These are phyloP conservation scores for Tupaia tana DNA, from an alignment of 2,113 vertebrate species.

Conservation along the genomic window DNA sequence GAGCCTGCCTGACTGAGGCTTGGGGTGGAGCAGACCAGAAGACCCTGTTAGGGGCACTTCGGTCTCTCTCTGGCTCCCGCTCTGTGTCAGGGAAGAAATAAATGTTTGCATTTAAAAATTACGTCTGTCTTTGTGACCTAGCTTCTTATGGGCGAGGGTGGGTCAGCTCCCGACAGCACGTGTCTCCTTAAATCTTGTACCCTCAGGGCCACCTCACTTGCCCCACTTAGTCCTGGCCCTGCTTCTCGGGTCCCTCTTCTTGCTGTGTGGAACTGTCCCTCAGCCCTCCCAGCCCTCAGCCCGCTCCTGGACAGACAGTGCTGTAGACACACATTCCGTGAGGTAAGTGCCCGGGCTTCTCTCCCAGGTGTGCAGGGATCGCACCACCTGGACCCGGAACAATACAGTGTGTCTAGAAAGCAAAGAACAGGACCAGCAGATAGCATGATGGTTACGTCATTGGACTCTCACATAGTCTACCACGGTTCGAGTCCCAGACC, in stretches of 20 bases:
- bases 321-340: neutral
- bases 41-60: too few species aligned
- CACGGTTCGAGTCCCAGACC: too few species aligned
- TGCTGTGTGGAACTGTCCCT: neutral
- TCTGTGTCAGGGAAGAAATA: too few species aligned
- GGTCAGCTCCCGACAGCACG: neutral
- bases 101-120: neutral
- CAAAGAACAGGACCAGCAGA: neutral
- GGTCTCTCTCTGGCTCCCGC: too few species aligned
- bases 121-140: neutral
- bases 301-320: neutral
- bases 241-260: neutral
- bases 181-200: neutral
- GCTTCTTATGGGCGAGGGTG: neutral
- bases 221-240: neutral
- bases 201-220: rapidly evolving
- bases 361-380: neutral
- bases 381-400: neutral
- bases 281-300: neutral
- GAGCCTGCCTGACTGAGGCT: too few species aligned
- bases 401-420: neutral
- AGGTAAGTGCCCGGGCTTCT: rapidly evolving
- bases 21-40: too few species aligned
- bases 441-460: too few species aligned
- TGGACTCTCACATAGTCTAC: too few species aligned